Conservation (phyloP, 1,140 invertebrate genomes). For the Ceratina australensis region DNA sequence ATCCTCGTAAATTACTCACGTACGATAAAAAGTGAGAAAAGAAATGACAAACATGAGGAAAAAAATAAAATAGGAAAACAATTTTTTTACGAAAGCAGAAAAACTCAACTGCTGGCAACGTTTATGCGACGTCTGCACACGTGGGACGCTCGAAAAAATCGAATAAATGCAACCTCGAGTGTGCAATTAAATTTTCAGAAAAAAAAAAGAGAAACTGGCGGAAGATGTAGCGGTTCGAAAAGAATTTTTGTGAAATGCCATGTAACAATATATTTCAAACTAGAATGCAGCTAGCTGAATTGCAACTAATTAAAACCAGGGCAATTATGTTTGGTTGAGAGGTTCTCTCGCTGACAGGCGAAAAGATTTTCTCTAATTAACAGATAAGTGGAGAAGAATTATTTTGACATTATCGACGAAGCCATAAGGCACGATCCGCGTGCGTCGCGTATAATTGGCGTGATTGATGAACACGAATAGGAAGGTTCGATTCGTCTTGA, state of each 20-base stretch:
- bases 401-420: not conserved
- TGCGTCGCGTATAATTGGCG: constrained; percentile 52
- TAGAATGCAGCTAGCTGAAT: too few relatives aligned
- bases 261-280: too few relatives aligned
- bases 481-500: constrained; percentile 52
- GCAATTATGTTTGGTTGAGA: too few relatives aligned
- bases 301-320: too few relatives aligned
- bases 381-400: too few relatives aligned
- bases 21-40: not conserved
- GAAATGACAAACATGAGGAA: not conserved
- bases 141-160: not conserved
- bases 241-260: too few relatives aligned
- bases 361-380: too few relatives aligned
- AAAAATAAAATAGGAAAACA: not conserved
- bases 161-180: not conserved
- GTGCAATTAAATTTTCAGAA: too few relatives aligned
- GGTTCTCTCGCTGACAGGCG: too few relatives aligned
- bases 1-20: constrained; percentile 20
- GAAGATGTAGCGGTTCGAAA: too few relatives aligned
- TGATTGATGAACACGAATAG: constrained; percentile 54
- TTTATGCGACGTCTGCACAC: not conserved
- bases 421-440: constrained; percentile 31
- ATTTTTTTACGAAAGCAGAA: constrained; percentile 15
- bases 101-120: too few relatives aligned
- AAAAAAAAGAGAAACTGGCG: too few relatives aligned